phyloP scores from a whole-genome alignment of 2,797 vertebrate species.

The Erpetoichthys calabaricus region DNA sequence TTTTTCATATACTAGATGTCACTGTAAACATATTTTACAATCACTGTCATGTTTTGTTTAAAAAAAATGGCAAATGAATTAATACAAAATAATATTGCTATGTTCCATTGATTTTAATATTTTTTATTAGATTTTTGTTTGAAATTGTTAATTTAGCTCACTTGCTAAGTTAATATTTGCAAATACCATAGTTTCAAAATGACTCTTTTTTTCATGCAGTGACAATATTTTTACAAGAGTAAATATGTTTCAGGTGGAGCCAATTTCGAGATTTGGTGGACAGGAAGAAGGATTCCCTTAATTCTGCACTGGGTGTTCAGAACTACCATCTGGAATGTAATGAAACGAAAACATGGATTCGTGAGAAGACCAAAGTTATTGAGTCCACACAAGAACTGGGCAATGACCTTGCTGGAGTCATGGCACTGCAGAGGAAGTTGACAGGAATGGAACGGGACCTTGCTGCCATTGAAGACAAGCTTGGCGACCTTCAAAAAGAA shows the following conservation, averaged over 20 bases:
- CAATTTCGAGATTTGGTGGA: conserved; percentile 94
- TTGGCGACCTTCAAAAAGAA: conserved; percentile 80
- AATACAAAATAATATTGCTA: too few species aligned
- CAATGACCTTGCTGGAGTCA: conserved; percentile 87
- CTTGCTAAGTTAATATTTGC: too few species aligned
- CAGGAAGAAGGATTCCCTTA: conserved; percentile 83
- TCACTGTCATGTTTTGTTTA: too few species aligned
- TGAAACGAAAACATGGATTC: conserved; percentile 97
- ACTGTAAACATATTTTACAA: too few species aligned
- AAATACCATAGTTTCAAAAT: too few species aligned
- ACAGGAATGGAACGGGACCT: conserved; percentile 94
- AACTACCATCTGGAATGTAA: conserved; percentile 98
- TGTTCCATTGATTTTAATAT: too few species aligned
- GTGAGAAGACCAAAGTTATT: conserved; percentile 97
- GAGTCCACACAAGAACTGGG: conserved; percentile 96
- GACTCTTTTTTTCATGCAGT: too few species aligned
- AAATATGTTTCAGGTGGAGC: conserved; percentile 65
- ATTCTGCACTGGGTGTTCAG: conserved; percentile 87
- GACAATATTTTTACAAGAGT: too few species aligned
- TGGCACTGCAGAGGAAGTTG: conserved; percentile 92
- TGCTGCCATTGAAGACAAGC: conserved; percentile 87
- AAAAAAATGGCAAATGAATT: too few species aligned
- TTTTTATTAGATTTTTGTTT: too few species aligned
- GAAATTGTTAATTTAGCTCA: too few species aligned
- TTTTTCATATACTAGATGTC: too few species aligned